A percentile compares a stretch with the other conserved stretches of the same genome.
Conservation (phyloP, 2,797 vertebrate species). For the Setipinna tenuifilis region DNA sequence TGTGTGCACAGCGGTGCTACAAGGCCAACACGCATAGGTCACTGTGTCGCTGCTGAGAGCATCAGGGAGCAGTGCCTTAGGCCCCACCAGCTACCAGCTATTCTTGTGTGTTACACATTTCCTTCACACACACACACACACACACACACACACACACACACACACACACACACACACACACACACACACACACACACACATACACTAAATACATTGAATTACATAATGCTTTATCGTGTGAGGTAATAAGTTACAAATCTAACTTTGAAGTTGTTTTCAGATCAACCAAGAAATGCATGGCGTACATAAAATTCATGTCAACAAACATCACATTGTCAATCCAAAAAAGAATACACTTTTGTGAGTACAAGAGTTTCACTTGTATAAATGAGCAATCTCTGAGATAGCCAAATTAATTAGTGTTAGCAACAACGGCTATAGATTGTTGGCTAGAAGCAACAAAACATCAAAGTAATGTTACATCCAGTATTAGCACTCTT, state of each 20-base stretch:
- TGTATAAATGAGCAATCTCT: background rate
- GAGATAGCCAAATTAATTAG: background rate
- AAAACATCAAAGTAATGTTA: background rate
- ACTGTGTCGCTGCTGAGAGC: background rate
- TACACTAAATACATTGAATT: background rate
- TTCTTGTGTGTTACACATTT: background rate
- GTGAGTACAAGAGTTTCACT: background rate
- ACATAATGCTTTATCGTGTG: background rate
- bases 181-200: background rate
- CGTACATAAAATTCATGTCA: background rate
- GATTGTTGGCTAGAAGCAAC: background rate
- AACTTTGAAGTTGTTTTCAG: background rate
- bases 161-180: background rate
- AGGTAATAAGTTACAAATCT: background rate
- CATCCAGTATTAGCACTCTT: background rate
- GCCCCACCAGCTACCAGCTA: background rate
- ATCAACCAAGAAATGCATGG: background rate
- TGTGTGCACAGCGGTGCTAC: background rate
- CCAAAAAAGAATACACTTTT: background rate
- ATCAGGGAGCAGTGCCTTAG: background rate
- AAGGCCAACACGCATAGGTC: background rate
- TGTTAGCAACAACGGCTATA: background rate
- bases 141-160: background rate
- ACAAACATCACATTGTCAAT: background rate
- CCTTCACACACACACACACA: background rate